Evolutionary conservation across 1,140 invertebrate species (phyloP).

Genomic region (Mizuhopecten yessoensis): DNA sequence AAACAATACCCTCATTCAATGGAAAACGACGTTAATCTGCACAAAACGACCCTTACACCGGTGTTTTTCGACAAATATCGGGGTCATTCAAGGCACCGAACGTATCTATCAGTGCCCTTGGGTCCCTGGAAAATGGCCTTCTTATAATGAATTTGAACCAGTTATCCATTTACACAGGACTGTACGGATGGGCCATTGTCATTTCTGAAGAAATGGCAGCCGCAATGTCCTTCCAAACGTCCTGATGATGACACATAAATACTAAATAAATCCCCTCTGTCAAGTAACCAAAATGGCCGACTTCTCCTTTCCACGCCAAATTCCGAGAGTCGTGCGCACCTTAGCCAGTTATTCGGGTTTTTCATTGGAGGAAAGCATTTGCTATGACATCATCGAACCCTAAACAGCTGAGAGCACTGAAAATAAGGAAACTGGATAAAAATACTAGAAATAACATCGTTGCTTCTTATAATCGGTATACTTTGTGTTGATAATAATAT

Average conservation of each 20-base stretch:
- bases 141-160: not conserved
- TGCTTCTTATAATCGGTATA: not conserved
- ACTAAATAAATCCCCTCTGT: constrained; percentile 70
- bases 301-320: constrained; percentile 78
- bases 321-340: constrained; percentile 77
- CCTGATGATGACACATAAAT: constrained; percentile 59
- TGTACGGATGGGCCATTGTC: constrained; percentile 3
- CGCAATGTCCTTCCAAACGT: constrained; percentile 42
- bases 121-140: constrained; percentile 50
- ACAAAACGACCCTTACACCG: not conserved
- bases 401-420: constrained; percentile 63
- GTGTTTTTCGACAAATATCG: constrained; percentile 40
- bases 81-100: constrained; percentile 48
- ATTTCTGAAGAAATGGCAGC: constrained; percentile 41
- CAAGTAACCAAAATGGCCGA: constrained; percentile 80
- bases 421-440: constrained; percentile 9
- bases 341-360: constrained; percentile 66
- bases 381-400: constrained; percentile 78
- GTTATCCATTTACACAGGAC: constrained; percentile 51
- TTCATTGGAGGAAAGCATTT: constrained; percentile 75
- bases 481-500: not conserved
- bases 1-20: constrained; percentile 48
- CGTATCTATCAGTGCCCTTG: constrained; percentile 62
- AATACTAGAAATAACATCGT: not conserved
- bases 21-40: not conserved